Conservation (phyloP, 2,113 vertebrate genomes). For the Nesoenas mayeri region DNA sequence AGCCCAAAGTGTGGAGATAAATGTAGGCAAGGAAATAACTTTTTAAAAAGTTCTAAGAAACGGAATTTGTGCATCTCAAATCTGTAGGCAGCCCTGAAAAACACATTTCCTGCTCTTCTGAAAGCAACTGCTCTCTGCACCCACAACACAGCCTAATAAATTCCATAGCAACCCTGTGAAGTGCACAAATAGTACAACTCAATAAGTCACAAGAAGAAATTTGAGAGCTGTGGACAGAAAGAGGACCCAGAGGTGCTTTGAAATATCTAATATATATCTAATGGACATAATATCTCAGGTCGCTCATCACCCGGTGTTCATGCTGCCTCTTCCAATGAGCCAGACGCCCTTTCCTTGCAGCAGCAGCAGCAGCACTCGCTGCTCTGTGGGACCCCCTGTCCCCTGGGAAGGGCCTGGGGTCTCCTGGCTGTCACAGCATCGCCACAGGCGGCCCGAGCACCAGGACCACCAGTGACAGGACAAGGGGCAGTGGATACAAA, state of each 20-base stretch:
- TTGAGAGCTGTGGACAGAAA: background rate
- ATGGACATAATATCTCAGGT: background rate
- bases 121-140: background rate
- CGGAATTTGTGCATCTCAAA: background rate
- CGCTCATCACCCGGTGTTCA: background rate
- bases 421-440: background rate
- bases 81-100: background rate
- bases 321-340: background rate
- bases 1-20: background rate
- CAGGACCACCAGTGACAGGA: too few relatives aligned
- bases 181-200: background rate
- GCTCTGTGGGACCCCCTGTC: background rate
- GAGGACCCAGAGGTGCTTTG: background rate
- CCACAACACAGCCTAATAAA: background rate
- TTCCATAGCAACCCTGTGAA: slow-evolving; percentile 8
- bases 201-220: background rate
- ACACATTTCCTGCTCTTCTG: background rate
- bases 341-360: background rate
- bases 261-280: background rate
- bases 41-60: background rate
- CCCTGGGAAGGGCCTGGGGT: background rate
- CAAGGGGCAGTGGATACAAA: too few relatives aligned
- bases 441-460: background rate
- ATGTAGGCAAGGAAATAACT: background rate
- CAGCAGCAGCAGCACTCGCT: background rate